Base-by-base conservation (phyloP, 2,888 invertebrate species). In the Lacanobia wlatinum region DNA sequence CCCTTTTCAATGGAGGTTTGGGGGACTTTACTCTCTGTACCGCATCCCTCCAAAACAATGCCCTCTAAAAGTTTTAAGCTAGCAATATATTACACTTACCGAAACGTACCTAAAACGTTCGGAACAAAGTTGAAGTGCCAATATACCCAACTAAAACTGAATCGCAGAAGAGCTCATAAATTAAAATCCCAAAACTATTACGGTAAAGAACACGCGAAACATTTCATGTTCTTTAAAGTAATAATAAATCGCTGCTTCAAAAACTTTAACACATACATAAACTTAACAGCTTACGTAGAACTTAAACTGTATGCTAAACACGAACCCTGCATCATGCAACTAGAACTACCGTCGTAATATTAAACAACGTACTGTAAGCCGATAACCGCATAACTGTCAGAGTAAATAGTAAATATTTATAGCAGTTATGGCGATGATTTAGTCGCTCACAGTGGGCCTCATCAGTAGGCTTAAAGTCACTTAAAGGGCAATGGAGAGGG, bases 221-320 rank as follows among this genome's bases (percentile, higher is more conserved):
- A 48, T 28, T 62, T 46, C 23, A 78, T 28, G 61, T 78, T 56
- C 40, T 64, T 50, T 34, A 38, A 63, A 64, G 65, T 73, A 73
- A 73, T 76, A 64, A 79, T 75, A 76, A 74, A 80, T 74, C 14
- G 61, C 46, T 56, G 40, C 65, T 73, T 61, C 58, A 72, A 28
- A 71, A 82, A 82, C 63, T 82, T 78, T 77, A 72, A 70, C 63
- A 75, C 46, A 46, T 46, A 52, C 80, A 64, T 52, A 61, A 76
- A 65, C 38, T 65, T 50, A 73, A 56, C 69, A 59, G 55, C 53
- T 73, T 65, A 73, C 46, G 50, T 38, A 60, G 55, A 79, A 63
- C 52, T 72, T 76, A 48, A 48, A 80, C 16, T 46, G 56, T 64
- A 74, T 69, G 61, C 68, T 56, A 43, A 72, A 68, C 65, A 73